Evolutionary conservation across 2,888 invertebrate species (phyloP).

Genomic region (Anoncus sp.): DNA sequence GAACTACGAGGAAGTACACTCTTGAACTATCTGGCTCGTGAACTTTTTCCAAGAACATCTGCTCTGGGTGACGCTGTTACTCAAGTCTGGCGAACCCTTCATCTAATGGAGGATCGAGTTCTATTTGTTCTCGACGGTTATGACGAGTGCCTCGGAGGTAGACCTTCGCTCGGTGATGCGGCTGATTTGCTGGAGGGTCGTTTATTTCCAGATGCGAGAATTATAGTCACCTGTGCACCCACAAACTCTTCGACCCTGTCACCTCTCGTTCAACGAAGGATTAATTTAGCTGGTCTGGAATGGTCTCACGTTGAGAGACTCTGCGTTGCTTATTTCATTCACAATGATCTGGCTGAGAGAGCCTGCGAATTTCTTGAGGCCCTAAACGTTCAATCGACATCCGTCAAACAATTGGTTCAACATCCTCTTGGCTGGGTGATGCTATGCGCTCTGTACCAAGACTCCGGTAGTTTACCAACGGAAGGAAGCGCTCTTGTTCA

Average conservation of each 20-base stretch:
- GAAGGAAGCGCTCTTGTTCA: constrained; percentile 81
- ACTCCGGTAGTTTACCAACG: constrained; percentile 77
- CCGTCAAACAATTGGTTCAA: constrained; percentile 82
- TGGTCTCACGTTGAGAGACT: constrained; percentile 84
- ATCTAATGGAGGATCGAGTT: constrained; percentile 83
- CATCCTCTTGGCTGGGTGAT: constrained; percentile 85
- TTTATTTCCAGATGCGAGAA: constrained; percentile 84
- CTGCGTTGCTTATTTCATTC: constrained; percentile 84
- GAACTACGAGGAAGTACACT: constrained; percentile 83
- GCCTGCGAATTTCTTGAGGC: constrained; percentile 81
- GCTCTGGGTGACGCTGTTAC: constrained; percentile 79
- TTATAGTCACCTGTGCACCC: constrained; percentile 84
- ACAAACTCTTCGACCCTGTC: constrained; percentile 81
- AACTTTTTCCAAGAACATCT: constrained; percentile 82
- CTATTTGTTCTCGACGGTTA: constrained; percentile 85
- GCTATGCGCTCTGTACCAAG: constrained; percentile 84
- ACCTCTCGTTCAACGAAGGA: constrained; percentile 83
- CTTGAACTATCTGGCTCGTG: constrained; percentile 74
- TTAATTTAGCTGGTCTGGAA: constrained; percentile 84
- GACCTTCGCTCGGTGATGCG: constrained; percentile 83
- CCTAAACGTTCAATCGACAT: constrained; percentile 81
- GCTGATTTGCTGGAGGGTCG: constrained; percentile 84
- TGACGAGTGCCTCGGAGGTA: constrained; percentile 83
- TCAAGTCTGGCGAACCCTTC: constrained; percentile 83
- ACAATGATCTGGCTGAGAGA: constrained; percentile 81